Evolutionary conservation across 2,797 vertebrate genomes (phyloP).

Genomic region (Hoplostethus mediterraneus): DNA sequence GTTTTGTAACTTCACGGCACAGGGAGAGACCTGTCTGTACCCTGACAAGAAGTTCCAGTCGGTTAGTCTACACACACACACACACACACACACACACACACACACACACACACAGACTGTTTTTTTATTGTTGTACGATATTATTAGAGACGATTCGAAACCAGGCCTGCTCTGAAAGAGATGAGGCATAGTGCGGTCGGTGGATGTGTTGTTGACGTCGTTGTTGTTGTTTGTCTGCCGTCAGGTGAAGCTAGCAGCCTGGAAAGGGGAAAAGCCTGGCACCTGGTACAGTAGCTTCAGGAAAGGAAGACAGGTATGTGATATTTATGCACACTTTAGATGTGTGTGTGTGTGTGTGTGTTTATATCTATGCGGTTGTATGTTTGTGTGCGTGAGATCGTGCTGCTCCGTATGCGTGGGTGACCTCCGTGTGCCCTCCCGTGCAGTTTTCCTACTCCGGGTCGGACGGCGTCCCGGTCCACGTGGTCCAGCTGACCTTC

Average conservation of each 20-base stretch:
- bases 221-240: slow-evolving; percentile 53
- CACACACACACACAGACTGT: slow-evolving; percentile 9
- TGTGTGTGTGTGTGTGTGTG: background rate
- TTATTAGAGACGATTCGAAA: background rate
- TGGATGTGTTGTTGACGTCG: background rate
- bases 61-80: slow-evolving; percentile 66
- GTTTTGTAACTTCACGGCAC: slow-evolving; percentile 97
- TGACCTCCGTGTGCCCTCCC: background rate
- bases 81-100: slow-evolving; percentile 14
- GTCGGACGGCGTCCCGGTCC: slow-evolving; percentile 88
- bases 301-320: slow-evolving; percentile 92
- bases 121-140: background rate
- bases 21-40: slow-evolving; percentile 94
- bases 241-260: slow-evolving; percentile 95
- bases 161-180: background rate
- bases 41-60: slow-evolving; percentile 94
- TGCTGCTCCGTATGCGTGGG: slow-evolving; percentile 9
- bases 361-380: background rate
- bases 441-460: slow-evolving; percentile 94
- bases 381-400: background rate
- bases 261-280: slow-evolving; percentile 94
- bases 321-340: background rate
- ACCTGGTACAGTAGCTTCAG: slow-evolving; percentile 97
- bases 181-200: background rate
- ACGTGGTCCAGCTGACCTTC: slow-evolving; percentile 96